phyloP scores from a whole-genome alignment of 2,797 vertebrate species.

The Amblyopsis hoosieri region DNA sequence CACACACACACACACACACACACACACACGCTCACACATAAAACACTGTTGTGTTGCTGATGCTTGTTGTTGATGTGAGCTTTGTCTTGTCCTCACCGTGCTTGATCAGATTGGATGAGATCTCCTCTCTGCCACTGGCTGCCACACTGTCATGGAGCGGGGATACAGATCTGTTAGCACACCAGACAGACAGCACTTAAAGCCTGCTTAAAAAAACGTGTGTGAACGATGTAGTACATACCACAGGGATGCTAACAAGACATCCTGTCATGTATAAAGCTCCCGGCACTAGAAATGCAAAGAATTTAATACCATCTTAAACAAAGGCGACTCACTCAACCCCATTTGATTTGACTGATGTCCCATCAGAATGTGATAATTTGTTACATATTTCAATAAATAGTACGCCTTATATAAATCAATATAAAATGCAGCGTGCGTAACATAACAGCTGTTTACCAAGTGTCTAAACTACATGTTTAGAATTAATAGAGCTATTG shows the following conservation, averaged over 20 bases:
- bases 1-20: conserved; percentile 34
- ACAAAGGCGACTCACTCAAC: conserved; percentile 16
- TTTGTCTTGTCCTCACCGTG: no score
- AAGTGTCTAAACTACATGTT: not conserved
- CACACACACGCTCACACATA: conserved; percentile 11
- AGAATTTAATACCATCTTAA: conserved; percentile 26
- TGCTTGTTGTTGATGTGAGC: no score
- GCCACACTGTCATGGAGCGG: conserved; percentile 40
- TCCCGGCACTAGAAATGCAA: conserved; percentile 35
- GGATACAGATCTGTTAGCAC: conserved; percentile 66
- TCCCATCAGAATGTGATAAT: not conserved
- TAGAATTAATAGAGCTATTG: no score
- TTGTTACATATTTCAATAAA: no score
- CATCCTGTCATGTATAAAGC: conserved; percentile 46
- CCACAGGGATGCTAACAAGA: conserved; percentile 59
- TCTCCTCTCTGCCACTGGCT: conserved; percentile 47
- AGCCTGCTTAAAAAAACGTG: conserved; percentile 65
- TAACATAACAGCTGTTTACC: no score
- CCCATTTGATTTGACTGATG: not conserved
- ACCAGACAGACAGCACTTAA: conserved; percentile 68
- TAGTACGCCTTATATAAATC: no score
- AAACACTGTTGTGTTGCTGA: no score
- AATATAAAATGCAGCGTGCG: no score
- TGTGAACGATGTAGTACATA: conserved; percentile 60
- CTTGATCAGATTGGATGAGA: conserved; percentile 51